Base-by-base conservation (phyloP, 2,797 vertebrate genomes). In the Australoheros facetus region DNA sequence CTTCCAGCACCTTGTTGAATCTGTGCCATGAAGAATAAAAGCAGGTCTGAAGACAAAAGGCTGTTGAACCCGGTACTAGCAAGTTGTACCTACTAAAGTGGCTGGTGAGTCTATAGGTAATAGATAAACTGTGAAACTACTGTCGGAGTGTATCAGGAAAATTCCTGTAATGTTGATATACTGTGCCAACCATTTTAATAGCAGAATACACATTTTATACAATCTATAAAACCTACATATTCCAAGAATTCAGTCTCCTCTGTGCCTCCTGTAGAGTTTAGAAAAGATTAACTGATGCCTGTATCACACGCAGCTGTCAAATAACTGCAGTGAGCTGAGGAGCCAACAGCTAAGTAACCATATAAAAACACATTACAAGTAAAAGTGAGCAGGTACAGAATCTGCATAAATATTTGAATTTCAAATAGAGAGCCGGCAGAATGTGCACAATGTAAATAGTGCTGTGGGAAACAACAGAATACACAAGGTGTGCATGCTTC, bases 381-480 rank as follows among this genome's bases (percentile, higher is more conserved):
- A 16, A 30, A 37, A 19, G 3, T 59, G 32, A 21, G 12, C 30
- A 72, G 13, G 3, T 5, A 48, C 19, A 45, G 2, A 59, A 66
- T 56, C 11, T 62, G 28, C 53, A 66, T 64, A 3, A 23, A 9
- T 21, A 76, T 84, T 76, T 84, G 39, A 75, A 32, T 77, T 42
- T 34, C 59, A 82, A 64, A 71, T 21, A 54, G 5, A 60, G 6
- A 12, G 16, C 7, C 26, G 10, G 6, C 19, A 54, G 17, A 54
- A 69, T 45, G 3, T 32, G 42, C 7, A 69, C 64, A 69, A 9
- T 30, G 26, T 30, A 69, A 51, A 69, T 4, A 30, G 3, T 51
- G 64, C 19, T 2, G 1, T 2, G 9, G 62, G 16, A n/a, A 30
- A 11, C n/a, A 54, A 9, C 2, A 54, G 53, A n/a, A 51, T 2